Evolutionary conservation across 2,113 vertebrate genomes (phyloP), one percentile per base, ranked within the genome.

Genomic region (Nestor notabilis): DNA sequence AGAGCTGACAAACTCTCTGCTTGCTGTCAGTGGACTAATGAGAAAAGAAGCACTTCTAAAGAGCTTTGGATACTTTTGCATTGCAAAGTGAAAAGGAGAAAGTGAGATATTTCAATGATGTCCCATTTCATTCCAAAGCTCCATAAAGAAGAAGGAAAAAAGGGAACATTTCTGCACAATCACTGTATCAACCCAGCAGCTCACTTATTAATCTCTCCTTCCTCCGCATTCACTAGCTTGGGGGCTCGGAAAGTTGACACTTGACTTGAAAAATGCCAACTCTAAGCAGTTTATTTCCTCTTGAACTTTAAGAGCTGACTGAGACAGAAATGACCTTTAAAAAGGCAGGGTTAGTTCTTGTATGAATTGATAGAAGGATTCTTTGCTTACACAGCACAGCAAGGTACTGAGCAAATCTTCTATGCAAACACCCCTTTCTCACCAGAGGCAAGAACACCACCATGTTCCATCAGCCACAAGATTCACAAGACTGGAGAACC

Each of bases 211-310:
- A 97, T 96, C 96, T 93, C 82, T 83, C 74, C 95, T 92, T 94
- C 94, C 92, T 90, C 72, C 10, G 6, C 89, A 80, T 85, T 89
- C 71, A 24, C 81, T 90, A 89, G 96, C 93, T 81, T 12, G 28
- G 81, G 93, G 96, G 94, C 97, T 92, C 86, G 33, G 87, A 95
- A 97, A 97, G 97, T 93, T 97, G 98, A 98, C 98, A 98, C 97
- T 95, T 93, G 97, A 97, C 97, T 98, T 97, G 97, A 98, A 97
- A 98, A 98, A 98, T 98, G 98, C 97, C 98, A 98, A 96, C 97
- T 97, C 97, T 78, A 87, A 97, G 97, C 96, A 97, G 97, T 97
- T 98, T 98, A 97, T 98, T 98, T 98, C 97, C 97, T 98, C 97
- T 95, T 97, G 97, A 98, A 98, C 98, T 98, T 97, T 97, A 98